phyloP scores from a whole-genome alignment of 1,140 invertebrate genomes.

The Macrobrachium rosenbergii region DNA sequence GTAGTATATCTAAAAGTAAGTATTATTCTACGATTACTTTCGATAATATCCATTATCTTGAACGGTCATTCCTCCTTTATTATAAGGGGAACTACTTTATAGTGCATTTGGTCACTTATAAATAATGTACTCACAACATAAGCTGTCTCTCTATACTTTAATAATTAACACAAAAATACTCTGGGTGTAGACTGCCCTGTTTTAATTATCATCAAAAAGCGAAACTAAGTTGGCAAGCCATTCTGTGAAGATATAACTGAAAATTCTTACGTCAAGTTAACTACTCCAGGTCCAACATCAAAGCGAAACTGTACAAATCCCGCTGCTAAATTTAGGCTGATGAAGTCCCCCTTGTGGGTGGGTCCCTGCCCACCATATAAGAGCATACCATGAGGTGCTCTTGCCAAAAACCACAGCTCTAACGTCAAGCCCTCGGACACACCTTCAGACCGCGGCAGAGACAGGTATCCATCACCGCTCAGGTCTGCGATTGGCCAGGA shows the following conservation, averaged over 20 bases:
- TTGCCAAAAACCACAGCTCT: constrained; percentile 88
- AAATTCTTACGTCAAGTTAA: constrained; percentile 83
- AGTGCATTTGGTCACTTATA: too few species aligned
- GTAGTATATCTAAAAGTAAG: too few species aligned
- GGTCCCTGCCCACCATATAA: constrained; percentile 84
- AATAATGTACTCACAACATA: too few species aligned
- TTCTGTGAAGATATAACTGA: not conserved
- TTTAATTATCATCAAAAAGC: too few species aligned
- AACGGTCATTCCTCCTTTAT: too few species aligned
- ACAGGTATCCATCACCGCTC: constrained; percentile 81
- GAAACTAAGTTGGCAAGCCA: not conserved
- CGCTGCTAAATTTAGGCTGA: constrained; percentile 84
- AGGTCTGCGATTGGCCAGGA: constrained; percentile 70
- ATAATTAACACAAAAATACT: too few species aligned
- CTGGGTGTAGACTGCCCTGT: too few species aligned
- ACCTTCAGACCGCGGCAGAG: constrained; percentile 81
- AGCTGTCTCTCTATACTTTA: too few species aligned
- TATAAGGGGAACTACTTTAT: too few species aligned
- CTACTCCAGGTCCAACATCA: constrained; percentile 88
- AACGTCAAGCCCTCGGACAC: constrained; percentile 83
- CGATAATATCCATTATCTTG: too few species aligned
- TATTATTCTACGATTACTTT: too few species aligned
- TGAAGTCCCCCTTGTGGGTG: constrained; percentile 82
- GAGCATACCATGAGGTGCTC: constrained; percentile 82
- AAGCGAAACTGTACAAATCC: constrained; percentile 86